phyloP scores from a whole-genome alignment of 64 coral and sea anemone species.

The Acropora yongei region DNA sequence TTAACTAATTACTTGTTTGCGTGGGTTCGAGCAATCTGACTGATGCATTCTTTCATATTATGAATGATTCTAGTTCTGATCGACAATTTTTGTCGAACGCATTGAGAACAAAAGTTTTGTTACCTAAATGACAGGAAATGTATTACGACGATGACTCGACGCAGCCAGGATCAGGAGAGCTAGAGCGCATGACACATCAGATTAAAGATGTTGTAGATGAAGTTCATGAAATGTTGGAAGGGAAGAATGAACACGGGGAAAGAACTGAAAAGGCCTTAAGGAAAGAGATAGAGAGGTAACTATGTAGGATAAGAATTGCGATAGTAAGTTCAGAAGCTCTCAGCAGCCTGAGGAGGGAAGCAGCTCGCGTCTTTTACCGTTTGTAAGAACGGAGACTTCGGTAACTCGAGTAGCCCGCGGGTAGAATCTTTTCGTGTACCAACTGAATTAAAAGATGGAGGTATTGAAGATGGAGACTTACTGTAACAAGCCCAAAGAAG shows the following conservation, averaged over 20 bases:
- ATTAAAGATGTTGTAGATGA: slow-evolving; percentile 92
- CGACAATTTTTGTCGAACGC: too few relatives aligned
- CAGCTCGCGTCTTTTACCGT: too few relatives aligned
- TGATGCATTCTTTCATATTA: too few relatives aligned
- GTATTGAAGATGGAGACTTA: too few relatives aligned
- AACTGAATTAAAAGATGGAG: too few relatives aligned
- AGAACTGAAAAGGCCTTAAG: slow-evolving; percentile 18
- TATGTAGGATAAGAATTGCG: neutral
- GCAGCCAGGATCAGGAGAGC: slow-evolving; percentile 53
- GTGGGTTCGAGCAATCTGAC: too few relatives aligned
- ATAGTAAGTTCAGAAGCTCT: neutral
- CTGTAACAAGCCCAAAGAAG: too few relatives aligned
- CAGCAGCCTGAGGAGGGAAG: neutral
- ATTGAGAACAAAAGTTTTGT: neutral
- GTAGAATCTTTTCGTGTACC: too few relatives aligned
- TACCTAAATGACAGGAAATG: slow-evolving; percentile 68
- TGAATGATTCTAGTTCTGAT: too few relatives aligned
- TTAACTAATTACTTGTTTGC: too few relatives aligned
- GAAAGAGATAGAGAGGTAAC: slow-evolving; percentile 44
- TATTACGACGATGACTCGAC: slow-evolving; percentile 97
- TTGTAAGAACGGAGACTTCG: neutral
- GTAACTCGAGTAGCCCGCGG: too few relatives aligned
- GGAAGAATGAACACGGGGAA: slow-evolving; percentile 4
- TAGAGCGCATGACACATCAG: slow-evolving; percentile 92
- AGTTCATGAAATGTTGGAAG: slow-evolving; percentile 56